Evolutionary conservation across 2,797 vertebrate species (phyloP), one percentile per base, ranked within the genome.

Genomic region (Anisognathus igniventris): DNA sequence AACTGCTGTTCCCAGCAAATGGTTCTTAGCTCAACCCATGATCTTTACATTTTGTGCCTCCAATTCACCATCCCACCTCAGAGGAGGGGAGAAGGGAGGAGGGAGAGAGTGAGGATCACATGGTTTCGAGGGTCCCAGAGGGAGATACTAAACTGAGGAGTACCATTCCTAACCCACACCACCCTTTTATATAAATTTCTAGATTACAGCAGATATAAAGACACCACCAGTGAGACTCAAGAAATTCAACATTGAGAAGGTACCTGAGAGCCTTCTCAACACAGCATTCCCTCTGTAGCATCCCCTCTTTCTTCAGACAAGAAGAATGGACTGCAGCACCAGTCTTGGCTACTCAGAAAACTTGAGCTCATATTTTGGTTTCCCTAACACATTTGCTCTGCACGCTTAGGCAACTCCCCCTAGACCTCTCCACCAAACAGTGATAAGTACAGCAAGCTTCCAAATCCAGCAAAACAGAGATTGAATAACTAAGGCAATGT

Each of bases 31-130:
- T 47, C 72, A 83, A 8, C 25, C 14, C 5, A 2, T 23, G n/a
- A 71, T 35, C 65, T 58, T 65, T 40, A 51, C 9, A 42, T 35
- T 24, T 25, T 31, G 25, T 71, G 45, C 12, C 18, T 45, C 51
- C 44, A 45, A 14, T 58, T 45, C 51, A 58, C 51, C 51, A 45
- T 64, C 39, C 28, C 24, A 45, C 14, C 12, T 35, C 39, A 45
- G 39, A 12, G 3, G 30, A 50, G 5, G 14, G 7, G 17, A 28
- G 42, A 33, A 48, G 8, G 7, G 3, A 48, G 22, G 35, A 25
- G 23, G 27, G 17, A 44, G 6, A 5, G 11, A 37, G 27, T 0
- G 0, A 64, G 18, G 4, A 23, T 25, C 10, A 3, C 0, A 0
- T 20, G 12, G 21, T 77, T 76, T 58, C 5, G 25, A 51, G 13